Base-by-base conservation (phyloP, 2,888 invertebrate genomes). In the Cephus rjabovi region DNA sequence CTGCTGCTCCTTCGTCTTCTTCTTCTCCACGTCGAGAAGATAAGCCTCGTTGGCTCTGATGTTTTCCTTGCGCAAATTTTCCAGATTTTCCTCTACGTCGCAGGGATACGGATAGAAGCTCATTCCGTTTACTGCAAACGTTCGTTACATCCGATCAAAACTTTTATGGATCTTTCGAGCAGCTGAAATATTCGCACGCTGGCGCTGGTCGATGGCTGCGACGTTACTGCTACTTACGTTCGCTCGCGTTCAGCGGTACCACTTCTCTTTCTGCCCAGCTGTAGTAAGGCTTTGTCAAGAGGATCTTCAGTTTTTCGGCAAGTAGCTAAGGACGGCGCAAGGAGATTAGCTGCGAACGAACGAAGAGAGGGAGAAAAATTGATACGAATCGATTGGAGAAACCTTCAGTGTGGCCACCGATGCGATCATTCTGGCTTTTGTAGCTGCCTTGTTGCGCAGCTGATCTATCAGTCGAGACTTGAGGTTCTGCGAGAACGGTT, bases 31-130 rank as follows among this genome's bases (percentile, higher is more conserved):
- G 9, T 56, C 56, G 23, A 23, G 56, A 23, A 56, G 56, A 56
- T 23, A 9, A 9, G 56, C 56, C 23, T 56, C 56, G 56, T 2
- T 56, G 56, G 23, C 23, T 23, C 23, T 23, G 23, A 56, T 9
- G 56, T 56, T 56, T 56, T 56, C 23, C 23, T 56, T 23, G 56
- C 56, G 56, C 56, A 56, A 56, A 56, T 56, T 56, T 15, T 74
- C 74, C 12, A 33, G 74, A 30, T 75, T 33, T 34, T 73, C 34
- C 34, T 74, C 34, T n/a, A 90, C 80, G 15, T 78, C 80, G 6
- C 82, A 34, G 11, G 90, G 89, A 78, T 89, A 90, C 4, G 90
- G 90, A 76, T 86, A 84, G 75, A 89, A 87, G 6, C 79, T 80
- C 31, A 90, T 34, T 34, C 84, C 80, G 73, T 88, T 84, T 77